These are phyloP conservation scores for Mobula birostris DNA, from an alignment of 2,113 vertebrate species.

Conservation along the genomic window DNA sequence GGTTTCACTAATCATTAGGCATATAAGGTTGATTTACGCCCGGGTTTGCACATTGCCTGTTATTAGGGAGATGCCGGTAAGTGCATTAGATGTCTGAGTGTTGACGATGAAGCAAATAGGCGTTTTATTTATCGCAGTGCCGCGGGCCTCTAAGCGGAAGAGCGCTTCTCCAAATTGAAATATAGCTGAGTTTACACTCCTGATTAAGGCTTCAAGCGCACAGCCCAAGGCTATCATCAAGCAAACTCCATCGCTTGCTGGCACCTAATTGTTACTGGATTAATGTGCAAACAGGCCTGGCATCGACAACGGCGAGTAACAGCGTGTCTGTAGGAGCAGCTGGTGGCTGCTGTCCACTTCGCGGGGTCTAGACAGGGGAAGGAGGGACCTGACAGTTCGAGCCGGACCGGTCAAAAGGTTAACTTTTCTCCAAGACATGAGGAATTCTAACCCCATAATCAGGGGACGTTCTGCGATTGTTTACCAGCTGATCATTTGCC, in stretches of 20 bases:
- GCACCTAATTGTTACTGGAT: conserved; percentile 97
- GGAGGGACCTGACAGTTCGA: background rate
- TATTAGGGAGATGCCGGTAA: conserved; percentile 85
- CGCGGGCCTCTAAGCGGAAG: conserved; percentile 97
- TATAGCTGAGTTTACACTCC: conserved; percentile 99
- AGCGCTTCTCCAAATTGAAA: conserved; percentile 99
- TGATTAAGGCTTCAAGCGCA: conserved; percentile 91
- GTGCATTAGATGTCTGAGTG: conserved; percentile 85
- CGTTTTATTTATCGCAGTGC: conserved; percentile 99
- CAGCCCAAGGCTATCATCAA: conserved; percentile 89
- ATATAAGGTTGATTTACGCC: conserved; percentile 89
- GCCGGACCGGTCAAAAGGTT: background rate
- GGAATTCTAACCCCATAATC: background rate
- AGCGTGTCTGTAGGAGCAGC: conserved; percentile 57
- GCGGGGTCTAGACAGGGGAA: conserved; percentile 47
- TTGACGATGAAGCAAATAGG: conserved; percentile 95
- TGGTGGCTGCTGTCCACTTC: conserved; percentile 70
- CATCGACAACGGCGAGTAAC: conserved; percentile 73
- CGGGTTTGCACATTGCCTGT: conserved; percentile 83
- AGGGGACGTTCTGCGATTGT: background rate
- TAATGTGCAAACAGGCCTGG: conserved; percentile 85
- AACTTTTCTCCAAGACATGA: background rate
- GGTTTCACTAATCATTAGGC: conserved; percentile 87
- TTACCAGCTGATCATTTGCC: background rate
- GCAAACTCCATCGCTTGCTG: conserved; percentile 73